Evolutionary conservation across 2,797 vertebrate genomes (phyloP).

Genomic region (Oreochromis mossambicus): DNA sequence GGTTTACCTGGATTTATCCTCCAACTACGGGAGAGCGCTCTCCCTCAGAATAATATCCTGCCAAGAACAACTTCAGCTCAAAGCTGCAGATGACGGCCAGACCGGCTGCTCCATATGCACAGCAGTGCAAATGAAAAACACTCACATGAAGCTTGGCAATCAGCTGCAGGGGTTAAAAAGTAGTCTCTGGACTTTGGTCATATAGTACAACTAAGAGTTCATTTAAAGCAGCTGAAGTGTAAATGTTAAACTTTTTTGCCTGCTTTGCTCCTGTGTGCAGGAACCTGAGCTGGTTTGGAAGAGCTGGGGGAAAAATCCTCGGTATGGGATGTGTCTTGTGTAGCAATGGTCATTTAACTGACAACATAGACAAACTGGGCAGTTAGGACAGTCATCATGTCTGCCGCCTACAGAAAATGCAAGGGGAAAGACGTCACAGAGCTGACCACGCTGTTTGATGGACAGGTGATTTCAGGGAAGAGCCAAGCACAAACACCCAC

Average conservation of each 20-base stretch:
- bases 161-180: background rate
- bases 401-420: conserved; percentile 6
- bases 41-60: conserved; percentile 69
- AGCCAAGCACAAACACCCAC: background rate
- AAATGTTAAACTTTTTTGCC: background rate
- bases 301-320: background rate
- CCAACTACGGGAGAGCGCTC: conserved; percentile 57
- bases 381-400: background rate
- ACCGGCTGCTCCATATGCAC: conserved; percentile 1
- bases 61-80: conserved; percentile 64
- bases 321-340: background rate
- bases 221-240: background rate
- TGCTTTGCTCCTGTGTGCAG: background rate
- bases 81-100: conserved; percentile 46
- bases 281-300: background rate
- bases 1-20: conserved; percentile 73
- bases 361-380: background rate
- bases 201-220: background rate
- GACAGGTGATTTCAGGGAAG: conserved; percentile 14
- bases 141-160: background rate
- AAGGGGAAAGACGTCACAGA: conserved; percentile 14
- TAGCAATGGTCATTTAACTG: background rate
- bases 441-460: conserved; percentile 3
- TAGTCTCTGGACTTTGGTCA: background rate
- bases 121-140: conserved; percentile 14